Evolutionary conservation across 2,113 vertebrate species (phyloP).

Genomic region (Nyctibius bracteatus): DNA sequence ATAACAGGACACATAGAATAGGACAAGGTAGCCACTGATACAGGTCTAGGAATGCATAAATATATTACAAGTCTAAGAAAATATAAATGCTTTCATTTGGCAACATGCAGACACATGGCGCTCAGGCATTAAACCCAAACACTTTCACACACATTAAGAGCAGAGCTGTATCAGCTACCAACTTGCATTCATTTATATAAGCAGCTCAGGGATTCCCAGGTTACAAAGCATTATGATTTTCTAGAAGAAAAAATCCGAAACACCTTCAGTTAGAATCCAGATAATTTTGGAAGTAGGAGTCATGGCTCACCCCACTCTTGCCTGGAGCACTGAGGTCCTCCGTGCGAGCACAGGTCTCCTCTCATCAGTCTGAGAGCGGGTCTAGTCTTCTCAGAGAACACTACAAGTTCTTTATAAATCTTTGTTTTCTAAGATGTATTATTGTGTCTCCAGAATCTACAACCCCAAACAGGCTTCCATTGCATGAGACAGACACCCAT

Average conservation of each 20-base stretch:
- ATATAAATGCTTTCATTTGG: not conserved
- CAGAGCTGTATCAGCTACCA: not conserved
- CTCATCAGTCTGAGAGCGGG: not conserved
- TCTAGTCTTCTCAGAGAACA: not conserved
- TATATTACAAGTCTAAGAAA: not conserved
- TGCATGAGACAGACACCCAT: not conserved
- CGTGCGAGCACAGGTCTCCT: not conserved
- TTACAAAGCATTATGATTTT: not conserved
- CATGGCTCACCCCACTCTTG: fast-evolving
- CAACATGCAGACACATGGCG: not conserved
- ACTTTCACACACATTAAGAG: not conserved
- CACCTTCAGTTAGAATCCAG: not conserved
- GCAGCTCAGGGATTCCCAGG: not conserved
- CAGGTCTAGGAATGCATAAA: not conserved
- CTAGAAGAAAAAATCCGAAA: not conserved
- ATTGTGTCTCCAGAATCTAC: not conserved
- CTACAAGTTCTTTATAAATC: not conserved
- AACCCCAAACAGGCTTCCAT: not conserved
- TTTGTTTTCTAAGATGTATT: not conserved
- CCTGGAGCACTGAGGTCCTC: not conserved
- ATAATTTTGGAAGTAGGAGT: not conserved
- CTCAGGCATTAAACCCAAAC: not conserved
- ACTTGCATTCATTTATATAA: not conserved
- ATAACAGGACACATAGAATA: not conserved
- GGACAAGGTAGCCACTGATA: not conserved